A percentile compares a stretch with the other conserved stretches of the same genome.
Conservation (phyloP, 2,113 vertebrate genomes). For the Anolis sagrei region DNA sequence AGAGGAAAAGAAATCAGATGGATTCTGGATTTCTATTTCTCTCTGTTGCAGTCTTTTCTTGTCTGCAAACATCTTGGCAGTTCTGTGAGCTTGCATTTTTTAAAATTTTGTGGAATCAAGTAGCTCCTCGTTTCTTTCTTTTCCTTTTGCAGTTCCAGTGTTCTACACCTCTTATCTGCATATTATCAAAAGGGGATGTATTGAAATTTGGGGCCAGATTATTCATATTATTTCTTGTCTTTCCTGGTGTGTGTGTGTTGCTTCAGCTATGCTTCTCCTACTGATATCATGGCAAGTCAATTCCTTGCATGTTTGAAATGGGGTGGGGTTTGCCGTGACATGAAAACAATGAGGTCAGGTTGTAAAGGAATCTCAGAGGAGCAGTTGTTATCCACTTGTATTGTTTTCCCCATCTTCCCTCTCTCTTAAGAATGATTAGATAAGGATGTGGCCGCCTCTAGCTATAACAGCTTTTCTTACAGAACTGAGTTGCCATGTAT, state of each 20-base stretch:
- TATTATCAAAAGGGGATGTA: conserved; percentile 66
- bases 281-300: conserved; percentile 81
- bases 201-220: conserved; percentile 78
- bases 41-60: conserved; percentile 47
- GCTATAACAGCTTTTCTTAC: conserved; percentile 48
- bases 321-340: conserved; percentile 75
- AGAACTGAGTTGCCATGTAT: conserved; percentile 64
- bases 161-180: conserved; percentile 67
- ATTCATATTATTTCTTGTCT: conserved; percentile 75
- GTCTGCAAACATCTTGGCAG: conserved; percentile 53
- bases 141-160: conserved; percentile 47
- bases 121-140: conserved; percentile 27
- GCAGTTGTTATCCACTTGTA: conserved; percentile 77
- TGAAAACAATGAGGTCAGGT: conserved; percentile 69
- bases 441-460: conserved; percentile 70
- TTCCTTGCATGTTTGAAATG: conserved; percentile 74
- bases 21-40: conserved; percentile 30
- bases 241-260: conserved; percentile 73
- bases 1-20: conserved; percentile 47
- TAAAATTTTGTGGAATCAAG: conserved; percentile 21
- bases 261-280: conserved; percentile 77
- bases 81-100: conserved; percentile 36
- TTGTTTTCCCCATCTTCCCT: conserved; percentile 57
- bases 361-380: conserved; percentile 71
- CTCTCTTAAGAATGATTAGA: conserved; percentile 66